Percentiles rank a stretch among this genome's conserved stretches.
Evolutionary conservation across 1,140 invertebrate genomes (phyloP).

Genomic region (Calephelis virginiensis): DNA sequence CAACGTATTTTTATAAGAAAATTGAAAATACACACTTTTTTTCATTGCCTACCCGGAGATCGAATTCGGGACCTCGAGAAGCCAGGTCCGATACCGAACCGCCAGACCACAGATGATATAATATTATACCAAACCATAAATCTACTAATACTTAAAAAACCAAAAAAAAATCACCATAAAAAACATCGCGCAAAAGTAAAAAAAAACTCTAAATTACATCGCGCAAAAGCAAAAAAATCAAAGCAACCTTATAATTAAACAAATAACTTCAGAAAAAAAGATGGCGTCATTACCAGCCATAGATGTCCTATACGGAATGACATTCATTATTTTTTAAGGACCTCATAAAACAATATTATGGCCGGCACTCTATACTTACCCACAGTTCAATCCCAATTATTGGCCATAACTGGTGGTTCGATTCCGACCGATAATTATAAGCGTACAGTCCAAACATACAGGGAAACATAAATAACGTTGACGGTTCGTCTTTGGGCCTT

Average conservation of each 20-base stretch:
- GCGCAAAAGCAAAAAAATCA: background rate
- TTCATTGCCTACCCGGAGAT: too few species aligned
- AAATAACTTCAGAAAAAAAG: constrained; percentile 22
- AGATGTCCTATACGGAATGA: constrained; percentile 55
- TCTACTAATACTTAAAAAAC: too few species aligned
- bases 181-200: background rate
- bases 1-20: too few species aligned
- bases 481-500: constrained; percentile 35
- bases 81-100: too few species aligned
- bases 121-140: too few species aligned
- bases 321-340: constrained; percentile 70
- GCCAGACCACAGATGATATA: too few species aligned
- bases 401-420: constrained; percentile 58
- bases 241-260: constrained; percentile 5
- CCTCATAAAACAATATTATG: constrained; percentile 70
- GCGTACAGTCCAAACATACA: constrained; percentile 45
- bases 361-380: constrained; percentile 54
- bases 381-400: constrained; percentile 61
- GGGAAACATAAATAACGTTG: constrained; percentile 52
- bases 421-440: constrained; percentile 64
- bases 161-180: too few species aligned
- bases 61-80: too few species aligned
- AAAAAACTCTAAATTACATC: too few species aligned
- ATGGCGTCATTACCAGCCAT: constrained; percentile 38
- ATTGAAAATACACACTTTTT: too few species aligned